Evolutionary conservation across 2,113 vertebrate genomes (phyloP).

Genomic region (Cygnus buccinator): DNA sequence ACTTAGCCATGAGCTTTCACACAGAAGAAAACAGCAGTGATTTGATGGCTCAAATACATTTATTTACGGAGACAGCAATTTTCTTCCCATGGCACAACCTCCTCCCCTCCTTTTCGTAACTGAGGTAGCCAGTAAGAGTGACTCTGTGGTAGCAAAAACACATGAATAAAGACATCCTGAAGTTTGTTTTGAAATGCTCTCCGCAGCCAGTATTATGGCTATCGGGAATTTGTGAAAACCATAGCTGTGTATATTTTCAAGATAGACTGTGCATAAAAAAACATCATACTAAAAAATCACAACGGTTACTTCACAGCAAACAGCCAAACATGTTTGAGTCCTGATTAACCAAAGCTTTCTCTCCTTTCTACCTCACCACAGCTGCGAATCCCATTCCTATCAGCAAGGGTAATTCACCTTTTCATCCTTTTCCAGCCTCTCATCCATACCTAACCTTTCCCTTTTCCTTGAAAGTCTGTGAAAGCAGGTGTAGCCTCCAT

Average conservation of each 20-base stretch:
- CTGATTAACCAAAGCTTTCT: background rate
- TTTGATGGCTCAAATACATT: background rate
- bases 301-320: background rate
- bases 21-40: background rate
- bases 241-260: background rate
- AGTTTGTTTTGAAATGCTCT: constrained; percentile 30
- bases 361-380: background rate
- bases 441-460: background rate
- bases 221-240: constrained; percentile 33
- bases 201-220: background rate
- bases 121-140: constrained; percentile 13
- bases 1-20: background rate
- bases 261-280: background rate
- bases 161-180: background rate
- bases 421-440: background rate
- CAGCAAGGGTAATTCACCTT: background rate
- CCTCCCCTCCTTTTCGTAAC: constrained; percentile 8
- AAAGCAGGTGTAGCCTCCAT: background rate
- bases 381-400: background rate
- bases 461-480: background rate
- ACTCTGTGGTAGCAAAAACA: constrained; percentile 8
- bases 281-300: background rate
- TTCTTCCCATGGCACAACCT: background rate
- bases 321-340: background rate
- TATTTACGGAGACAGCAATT: constrained; percentile 11